These are phyloP conservation scores for Hipposideros larvatus DNA, from an alignment of 2,797 vertebrate species.

Conservation along the genomic window DNA sequence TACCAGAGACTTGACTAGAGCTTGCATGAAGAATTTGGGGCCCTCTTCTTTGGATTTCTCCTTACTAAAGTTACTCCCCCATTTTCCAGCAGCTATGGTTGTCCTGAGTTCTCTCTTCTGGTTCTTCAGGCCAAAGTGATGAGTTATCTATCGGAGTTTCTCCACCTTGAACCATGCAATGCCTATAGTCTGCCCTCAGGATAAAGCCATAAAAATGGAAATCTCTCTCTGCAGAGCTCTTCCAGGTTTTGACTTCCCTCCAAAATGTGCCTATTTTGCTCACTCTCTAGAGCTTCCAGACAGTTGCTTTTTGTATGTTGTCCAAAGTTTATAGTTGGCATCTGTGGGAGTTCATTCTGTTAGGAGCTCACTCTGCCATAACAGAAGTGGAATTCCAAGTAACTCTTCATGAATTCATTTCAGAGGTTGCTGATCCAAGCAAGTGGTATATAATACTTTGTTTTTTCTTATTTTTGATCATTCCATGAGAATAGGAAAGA, in stretches of 20 bases:
- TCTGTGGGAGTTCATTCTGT: not conserved
- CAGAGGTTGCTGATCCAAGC: not conserved
- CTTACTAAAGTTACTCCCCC: not conserved
- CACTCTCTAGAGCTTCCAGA: not conserved
- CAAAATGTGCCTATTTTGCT: not conserved
- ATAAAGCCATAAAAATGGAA: not conserved
- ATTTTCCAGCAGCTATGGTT: not conserved
- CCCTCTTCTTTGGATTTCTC: not conserved
- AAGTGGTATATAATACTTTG: not conserved
- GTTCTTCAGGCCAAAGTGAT: not conserved
- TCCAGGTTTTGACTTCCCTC: not conserved
- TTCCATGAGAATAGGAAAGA: not conserved
- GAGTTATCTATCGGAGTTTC: not conserved
- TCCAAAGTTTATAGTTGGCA: not conserved
- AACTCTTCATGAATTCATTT: not conserved
- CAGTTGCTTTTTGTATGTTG: not conserved
- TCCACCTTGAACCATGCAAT: not conserved
- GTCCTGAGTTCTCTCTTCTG: not conserved
- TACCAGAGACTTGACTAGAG: not conserved
- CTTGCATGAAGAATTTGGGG: not conserved
- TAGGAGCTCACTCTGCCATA: not conserved
- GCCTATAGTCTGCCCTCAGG: not conserved
- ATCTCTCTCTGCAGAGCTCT: not conserved
- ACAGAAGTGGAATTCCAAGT: not conserved
- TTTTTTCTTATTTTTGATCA: not conserved